Percentiles rank a stretch among this genome's conserved stretches.
Evolutionary conservation across 1,140 invertebrate species (phyloP).

Genomic region (Conus ventricosus): DNA sequence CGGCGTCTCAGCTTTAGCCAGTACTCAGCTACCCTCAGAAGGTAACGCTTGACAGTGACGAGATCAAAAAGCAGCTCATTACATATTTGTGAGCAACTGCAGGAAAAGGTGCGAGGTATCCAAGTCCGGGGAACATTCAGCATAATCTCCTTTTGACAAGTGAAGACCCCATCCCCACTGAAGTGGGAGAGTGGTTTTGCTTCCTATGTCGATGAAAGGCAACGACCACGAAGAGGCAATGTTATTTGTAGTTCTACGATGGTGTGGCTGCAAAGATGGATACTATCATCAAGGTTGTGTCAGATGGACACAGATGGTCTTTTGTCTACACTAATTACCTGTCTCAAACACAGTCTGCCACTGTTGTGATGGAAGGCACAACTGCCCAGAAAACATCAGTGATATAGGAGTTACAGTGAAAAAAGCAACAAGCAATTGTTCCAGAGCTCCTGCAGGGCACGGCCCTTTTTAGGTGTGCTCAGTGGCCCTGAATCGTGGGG

Average conservation of each 20-base stretch:
- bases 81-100: not conserved
- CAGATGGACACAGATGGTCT: not conserved
- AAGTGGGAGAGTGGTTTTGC: not conserved
- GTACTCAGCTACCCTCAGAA: not conserved
- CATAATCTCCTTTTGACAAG: not conserved
- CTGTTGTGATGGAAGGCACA: constrained; percentile 10
- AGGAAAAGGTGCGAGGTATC: not conserved
- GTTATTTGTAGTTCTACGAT: not conserved
- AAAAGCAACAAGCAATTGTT: not conserved
- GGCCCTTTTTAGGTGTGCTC: not conserved
- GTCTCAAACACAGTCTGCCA: not conserved
- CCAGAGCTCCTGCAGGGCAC: not conserved
- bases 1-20: not conserved
- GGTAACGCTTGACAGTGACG: not conserved
- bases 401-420: not conserved
- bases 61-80: not conserved
- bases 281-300: not conserved
- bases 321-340: not conserved
- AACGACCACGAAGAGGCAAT: constrained; percentile 28
- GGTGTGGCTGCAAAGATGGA: not conserved
- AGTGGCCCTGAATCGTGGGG: not conserved
- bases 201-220: not conserved
- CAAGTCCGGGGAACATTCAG: not conserved
- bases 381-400: constrained; percentile 13
- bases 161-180: not conserved